Evolutionary conservation across 2,888 invertebrate genomes (phyloP), one percentile per base, ranked within the genome.

Genomic region (Macaria liturata): DNA sequence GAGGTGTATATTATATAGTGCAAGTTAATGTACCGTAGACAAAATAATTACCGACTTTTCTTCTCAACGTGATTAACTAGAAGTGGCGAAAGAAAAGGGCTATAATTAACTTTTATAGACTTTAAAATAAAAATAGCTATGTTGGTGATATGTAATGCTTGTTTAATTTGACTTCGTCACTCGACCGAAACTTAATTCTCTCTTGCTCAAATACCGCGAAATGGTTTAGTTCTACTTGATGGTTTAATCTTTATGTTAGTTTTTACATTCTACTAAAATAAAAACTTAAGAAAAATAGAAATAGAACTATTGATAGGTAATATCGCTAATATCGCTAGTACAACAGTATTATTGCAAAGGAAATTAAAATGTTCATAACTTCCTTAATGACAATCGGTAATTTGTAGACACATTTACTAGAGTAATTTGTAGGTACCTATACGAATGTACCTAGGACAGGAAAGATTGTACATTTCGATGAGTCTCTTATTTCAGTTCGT

Each of bases 11-110:
- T 45, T 20, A 44, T 51, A 34, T 34, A 37, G 44, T 30, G 30
- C n/a, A n/a, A 51, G 31, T 51, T 51, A 45, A 51, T 51, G 39
- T 51, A 4, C 51, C 51, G 37, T 51, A 6, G 44, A 34, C 34
- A 37, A 30, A 50, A 44, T 44, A 45, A 51, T 51, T 5, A 32
- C 30, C 30, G 4, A 37, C 9, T n/a, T 40, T 8, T n/a, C 8
- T 43, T 8, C 7, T 30, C n/a, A 32, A 4, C 42, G 4, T 42
- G n/a, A 34, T 34, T 20, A 30, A 44, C 9, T 20, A 1, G 30
- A 44, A 34, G 50, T 43, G 49, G 43, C 4, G 40, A 32, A 49
- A 4, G 37, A 32, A 46, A 32, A 0, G 9, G 2, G 20, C 1
- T 9, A 42, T 50, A 32, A 49, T 43, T 37, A 32, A 37, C 3